A percentile compares a stretch with the other conserved stretches of the same genome.
These are phyloP conservation scores for Oryctolagus cuniculus DNA, from an alignment of 2,113 vertebrate species.

Conservation along the genomic window mOryCun1.1 NC_091441.1:119958501-119959000, in stretches of 20 bases:
- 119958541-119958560: fast-evolving
- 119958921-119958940: neutral
- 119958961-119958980: neutral
- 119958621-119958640: neutral
- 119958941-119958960: neutral
- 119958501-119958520: neutral
- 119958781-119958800: neutral
- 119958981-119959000: too few species aligned
- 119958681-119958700: neutral
- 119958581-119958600: neutral
- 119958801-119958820: neutral
- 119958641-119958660: neutral
- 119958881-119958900: too few species aligned
- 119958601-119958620: neutral
- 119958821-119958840: neutral
- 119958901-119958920: neutral
- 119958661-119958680: neutral
- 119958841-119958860: neutral
- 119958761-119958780: conserved; percentile 40
- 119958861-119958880: neutral
- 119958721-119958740: neutral
- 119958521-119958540: neutral
- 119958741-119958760: neutral
- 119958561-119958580: neutral
- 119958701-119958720: conserved; percentile 18